These are phyloP conservation scores for Neotragus pygmaeus DNA, from an alignment of 2,113 vertebrate genomes.

Conservation along the genomic window DNA sequence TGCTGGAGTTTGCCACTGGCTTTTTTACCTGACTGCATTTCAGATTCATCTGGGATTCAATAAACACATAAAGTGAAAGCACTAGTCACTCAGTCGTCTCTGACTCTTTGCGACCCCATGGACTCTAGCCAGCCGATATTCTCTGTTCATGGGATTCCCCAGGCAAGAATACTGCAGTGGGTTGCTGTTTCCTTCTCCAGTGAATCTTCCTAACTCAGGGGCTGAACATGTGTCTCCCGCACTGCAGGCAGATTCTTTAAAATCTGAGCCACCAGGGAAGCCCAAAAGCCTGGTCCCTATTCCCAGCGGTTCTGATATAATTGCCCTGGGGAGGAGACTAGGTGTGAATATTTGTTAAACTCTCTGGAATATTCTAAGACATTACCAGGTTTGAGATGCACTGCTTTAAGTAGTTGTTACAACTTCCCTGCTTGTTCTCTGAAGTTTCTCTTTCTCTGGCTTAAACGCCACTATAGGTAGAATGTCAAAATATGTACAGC, in stretches of 20 bases:
- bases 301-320: background rate
- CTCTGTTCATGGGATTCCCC: background rate
- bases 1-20: background rate
- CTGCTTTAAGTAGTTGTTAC: background rate
- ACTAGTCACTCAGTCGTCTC: background rate
- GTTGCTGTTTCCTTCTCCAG: background rate
- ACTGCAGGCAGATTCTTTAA: background rate
- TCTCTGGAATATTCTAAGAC: background rate
- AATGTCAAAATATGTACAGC: background rate
- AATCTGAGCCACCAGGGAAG: background rate
- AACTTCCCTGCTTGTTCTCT: background rate
- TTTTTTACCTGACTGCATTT: background rate
- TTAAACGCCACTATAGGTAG: background rate
- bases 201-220: background rate
- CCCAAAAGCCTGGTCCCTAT: background rate
- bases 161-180: background rate
- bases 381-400: background rate
- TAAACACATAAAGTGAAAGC: background rate
- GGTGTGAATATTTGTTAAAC: background rate
- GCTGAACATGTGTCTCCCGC: accelerated
- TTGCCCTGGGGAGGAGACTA: background rate
- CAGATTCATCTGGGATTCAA: background rate
- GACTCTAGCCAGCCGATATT: background rate
- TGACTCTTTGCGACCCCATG: background rate
- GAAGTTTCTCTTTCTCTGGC: background rate